Evolutionary conservation across 2,797 vertebrate species (phyloP).

Genomic region (Pachyuromys duprasi): DNA sequence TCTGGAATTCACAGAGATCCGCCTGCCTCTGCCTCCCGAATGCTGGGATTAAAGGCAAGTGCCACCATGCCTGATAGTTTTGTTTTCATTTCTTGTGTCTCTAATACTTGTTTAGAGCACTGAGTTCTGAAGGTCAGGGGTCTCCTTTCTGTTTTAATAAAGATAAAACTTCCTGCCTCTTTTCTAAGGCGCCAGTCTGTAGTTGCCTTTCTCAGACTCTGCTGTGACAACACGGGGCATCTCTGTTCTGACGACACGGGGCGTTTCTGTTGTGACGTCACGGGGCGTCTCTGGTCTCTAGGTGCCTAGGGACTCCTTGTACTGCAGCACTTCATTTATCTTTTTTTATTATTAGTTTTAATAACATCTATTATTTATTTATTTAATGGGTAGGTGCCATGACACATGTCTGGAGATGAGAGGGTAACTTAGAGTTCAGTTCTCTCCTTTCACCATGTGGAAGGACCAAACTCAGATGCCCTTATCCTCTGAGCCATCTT

Average conservation of each 20-base stretch:
- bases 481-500: not conserved
- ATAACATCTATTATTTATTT: not conserved
- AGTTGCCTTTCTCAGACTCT: not conserved
- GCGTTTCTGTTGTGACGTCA: not conserved
- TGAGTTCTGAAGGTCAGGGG: accelerated
- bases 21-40: not conserved
- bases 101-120: not conserved
- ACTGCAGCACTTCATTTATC: not conserved
- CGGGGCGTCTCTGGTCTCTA: not conserved
- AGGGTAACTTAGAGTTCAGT: not conserved
- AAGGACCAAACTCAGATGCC: not conserved
- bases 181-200: not conserved
- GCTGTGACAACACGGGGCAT: no score
- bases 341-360: not conserved
- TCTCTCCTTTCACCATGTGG: not conserved
- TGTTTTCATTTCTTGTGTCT: conserved; percentile 1
- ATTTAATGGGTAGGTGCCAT: not conserved
- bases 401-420: not conserved
- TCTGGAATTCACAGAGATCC: not conserved
- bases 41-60: not conserved
- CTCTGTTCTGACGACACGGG: not conserved
- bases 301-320: not conserved
- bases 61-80: not conserved
- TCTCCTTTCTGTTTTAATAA: not conserved
- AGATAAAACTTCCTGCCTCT: not conserved